phyloP scores from a whole-genome alignment of 1,140 invertebrate genomes.

The Chironomus tepperi region DNA sequence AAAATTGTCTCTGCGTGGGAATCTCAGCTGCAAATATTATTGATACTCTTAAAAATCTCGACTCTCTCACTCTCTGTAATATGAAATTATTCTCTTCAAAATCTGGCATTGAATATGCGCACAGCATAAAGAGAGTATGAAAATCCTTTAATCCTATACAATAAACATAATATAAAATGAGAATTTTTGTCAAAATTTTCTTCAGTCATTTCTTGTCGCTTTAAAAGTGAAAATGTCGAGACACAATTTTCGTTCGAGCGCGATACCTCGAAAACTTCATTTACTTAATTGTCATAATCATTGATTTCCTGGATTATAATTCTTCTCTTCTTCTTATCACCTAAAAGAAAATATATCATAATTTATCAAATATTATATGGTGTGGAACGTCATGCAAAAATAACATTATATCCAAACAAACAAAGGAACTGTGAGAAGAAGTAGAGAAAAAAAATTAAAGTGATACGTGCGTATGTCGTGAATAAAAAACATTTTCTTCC shows the following conservation, averaged over 20 bases:
- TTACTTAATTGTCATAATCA: neutral
- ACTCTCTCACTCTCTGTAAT: neutral
- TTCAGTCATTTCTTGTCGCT: conserved; percentile 13
- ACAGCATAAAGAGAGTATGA: neutral
- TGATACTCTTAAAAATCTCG: neutral
- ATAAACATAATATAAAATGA: conserved; percentile 19
- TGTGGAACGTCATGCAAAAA: too few relatives aligned
- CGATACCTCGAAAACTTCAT: neutral
- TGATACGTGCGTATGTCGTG: neutral
- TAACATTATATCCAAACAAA: neutral
- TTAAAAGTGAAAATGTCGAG: conserved; percentile 9
- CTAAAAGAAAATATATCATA: too few relatives aligned
- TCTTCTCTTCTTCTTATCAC: too few relatives aligned
- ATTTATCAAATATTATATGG: too few relatives aligned
- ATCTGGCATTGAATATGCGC: neutral
- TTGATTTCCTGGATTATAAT: conserved; percentile 2
- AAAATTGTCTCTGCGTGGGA: too few relatives aligned
- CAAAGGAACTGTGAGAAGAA: neutral
- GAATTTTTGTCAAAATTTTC: neutral
- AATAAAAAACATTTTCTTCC: too few relatives aligned
- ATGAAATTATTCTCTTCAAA: neutral
- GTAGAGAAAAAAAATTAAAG: neutral
- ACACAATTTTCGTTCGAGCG: neutral
- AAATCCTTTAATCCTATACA: neutral
- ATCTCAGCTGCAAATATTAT: too few relatives aligned